A percentile compares a stretch with the other conserved stretches of the same genome.
Conservation (phyloP, 2,113 vertebrate genomes). For the Alaudala cheleensis region DNA sequence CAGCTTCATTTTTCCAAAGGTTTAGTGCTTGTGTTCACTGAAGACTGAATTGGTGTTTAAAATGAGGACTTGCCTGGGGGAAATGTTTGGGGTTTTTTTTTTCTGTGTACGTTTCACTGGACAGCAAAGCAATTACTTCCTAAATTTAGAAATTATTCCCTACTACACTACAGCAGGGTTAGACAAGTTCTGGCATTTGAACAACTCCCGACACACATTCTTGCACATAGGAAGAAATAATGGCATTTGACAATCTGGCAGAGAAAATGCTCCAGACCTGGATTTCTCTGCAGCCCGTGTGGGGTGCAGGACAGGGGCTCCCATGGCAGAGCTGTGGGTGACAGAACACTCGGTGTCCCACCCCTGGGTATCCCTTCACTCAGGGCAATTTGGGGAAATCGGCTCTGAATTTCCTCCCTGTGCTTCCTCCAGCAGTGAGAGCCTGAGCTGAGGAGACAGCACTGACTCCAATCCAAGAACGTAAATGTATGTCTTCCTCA, state of each 20-base stretch:
- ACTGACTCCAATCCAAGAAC: neutral
- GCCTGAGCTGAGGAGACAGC: neutral
- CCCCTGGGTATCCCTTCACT: too few species aligned
- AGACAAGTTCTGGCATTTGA: neutral
- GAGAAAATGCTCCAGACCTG: neutral
- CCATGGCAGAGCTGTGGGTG: too few species aligned
- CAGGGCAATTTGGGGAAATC: too few species aligned
- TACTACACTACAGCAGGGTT: neutral
- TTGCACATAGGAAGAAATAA: neutral
- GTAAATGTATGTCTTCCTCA: too few species aligned
- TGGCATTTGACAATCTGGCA: neutral
- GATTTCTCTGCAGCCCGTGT: neutral
- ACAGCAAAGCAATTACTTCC: constrained; percentile 14
- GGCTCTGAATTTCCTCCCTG: rapidly evolving
- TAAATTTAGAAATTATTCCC: constrained; percentile 35
- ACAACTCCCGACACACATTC: neutral
- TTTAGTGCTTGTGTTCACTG: neutral
- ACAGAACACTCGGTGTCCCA: too few species aligned
- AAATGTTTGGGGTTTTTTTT: neutral
- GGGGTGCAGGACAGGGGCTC: neutral
- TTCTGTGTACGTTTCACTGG: neutral
- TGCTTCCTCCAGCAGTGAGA: neutral
- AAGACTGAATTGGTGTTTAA: neutral
- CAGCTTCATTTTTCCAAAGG: neutral
- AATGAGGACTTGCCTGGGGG: neutral